These are phyloP conservation scores for Bellardia bayeri DNA, from an alignment of 2,888 invertebrate species.

Conservation along the genomic window DNA sequence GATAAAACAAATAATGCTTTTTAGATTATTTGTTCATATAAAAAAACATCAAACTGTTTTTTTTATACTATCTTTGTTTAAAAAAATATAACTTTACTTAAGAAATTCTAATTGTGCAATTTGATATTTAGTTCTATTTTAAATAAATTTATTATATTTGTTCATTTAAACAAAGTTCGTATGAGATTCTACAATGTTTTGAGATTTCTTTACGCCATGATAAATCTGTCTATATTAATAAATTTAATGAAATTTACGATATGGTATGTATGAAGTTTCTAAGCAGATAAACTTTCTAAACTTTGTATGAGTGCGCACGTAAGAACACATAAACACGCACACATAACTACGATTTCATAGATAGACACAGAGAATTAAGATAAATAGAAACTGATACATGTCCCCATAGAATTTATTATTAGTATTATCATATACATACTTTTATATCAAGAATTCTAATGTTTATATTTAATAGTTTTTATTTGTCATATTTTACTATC, in stretches of 20 bases:
- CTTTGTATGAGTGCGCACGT: slow-evolving; percentile 9
- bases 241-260: slow-evolving; percentile 44
- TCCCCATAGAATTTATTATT: slow-evolving; percentile 52
- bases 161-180: not conserved
- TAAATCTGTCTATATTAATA: slow-evolving; percentile 56
- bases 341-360: not conserved
- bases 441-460: slow-evolving; percentile 58
- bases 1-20: no score
- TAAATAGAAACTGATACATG: slow-evolving; percentile 55
- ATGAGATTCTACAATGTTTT: slow-evolving; percentile 6
- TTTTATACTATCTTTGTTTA: not conserved
- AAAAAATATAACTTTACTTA: not conserved
- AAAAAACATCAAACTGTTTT: not conserved
- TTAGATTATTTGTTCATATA: no score
- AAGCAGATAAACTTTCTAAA: slow-evolving; percentile 34
- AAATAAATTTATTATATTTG: slow-evolving; percentile 16
- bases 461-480: slow-evolving; percentile 35
- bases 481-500: slow-evolving; percentile 45
- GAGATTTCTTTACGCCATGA: slow-evolving; percentile 28
- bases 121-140: not conserved
- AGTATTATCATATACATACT: slow-evolving; percentile 8
- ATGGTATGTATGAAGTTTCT: slow-evolving; percentile 22
- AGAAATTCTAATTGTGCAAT: not conserved
- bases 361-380: slow-evolving; percentile 33
- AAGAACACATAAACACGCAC: not conserved